phyloP scores from a whole-genome alignment of 2,888 invertebrate genomes.

The Epinotia brunnichana region DNA sequence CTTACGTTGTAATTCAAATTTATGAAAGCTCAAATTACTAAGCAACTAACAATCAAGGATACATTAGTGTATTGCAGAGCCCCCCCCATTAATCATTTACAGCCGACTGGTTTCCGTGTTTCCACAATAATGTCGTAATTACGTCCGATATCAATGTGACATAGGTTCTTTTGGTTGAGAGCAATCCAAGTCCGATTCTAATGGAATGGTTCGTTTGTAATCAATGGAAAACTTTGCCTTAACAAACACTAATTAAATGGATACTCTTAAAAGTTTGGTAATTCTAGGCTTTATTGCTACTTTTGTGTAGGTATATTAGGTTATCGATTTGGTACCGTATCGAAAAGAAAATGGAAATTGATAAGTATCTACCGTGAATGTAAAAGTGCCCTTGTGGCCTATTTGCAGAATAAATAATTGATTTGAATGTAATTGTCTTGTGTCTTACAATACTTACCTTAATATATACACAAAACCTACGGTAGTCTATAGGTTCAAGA shows the following conservation, averaged over 20 bases:
- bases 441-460: no score
- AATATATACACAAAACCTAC: no score
- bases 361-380: no score
- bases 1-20: constrained; percentile 1
- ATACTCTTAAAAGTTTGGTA: constrained; percentile 14
- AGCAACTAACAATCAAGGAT: constrained; percentile 19
- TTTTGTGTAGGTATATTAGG: constrained; percentile 1
- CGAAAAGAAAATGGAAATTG: not conserved
- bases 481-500: no score
- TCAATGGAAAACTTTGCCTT: not conserved
- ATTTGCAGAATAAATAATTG: no score
- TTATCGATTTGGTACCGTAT: not conserved
- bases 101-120: not conserved
- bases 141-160: not conserved
- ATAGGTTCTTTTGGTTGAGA: not conserved
- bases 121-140: not conserved
- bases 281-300: not conserved
- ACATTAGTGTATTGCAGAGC: constrained; percentile 11
- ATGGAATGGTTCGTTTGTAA: constrained; percentile 10
- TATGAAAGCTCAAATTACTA: constrained; percentile 8
- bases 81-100: constrained; percentile 20
- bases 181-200: not conserved
- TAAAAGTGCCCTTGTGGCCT: no score
- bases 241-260: constrained; percentile 21
- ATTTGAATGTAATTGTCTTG: no score